phyloP scores from a whole-genome alignment of 1,140 invertebrate genomes.

The Harpegnathos saltator region DNA sequence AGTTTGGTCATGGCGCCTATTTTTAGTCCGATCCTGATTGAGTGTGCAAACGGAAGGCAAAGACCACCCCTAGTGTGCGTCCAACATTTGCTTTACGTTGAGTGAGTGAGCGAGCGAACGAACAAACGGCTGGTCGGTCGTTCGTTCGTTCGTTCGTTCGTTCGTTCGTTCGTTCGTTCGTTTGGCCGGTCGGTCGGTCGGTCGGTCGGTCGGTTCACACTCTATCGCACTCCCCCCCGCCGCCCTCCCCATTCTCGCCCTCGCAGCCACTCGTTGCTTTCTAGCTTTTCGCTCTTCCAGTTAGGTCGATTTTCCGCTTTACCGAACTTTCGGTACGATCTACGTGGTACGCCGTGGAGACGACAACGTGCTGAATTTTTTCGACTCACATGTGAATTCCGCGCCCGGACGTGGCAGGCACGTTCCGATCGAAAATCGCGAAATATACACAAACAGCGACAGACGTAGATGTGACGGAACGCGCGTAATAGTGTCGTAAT shows the following conservation, averaged over 20 bases:
- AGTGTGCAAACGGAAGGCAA: constrained; percentile 46
- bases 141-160: neutral
- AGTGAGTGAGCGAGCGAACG: too few species aligned
- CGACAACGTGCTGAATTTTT: neutral
- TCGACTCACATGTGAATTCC: neutral
- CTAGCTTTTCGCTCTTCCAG: constrained; percentile 40
- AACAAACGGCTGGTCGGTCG: too few species aligned
- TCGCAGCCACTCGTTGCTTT: neutral
- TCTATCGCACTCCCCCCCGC: constrained; percentile 11
- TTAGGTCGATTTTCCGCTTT: constrained; percentile 47
- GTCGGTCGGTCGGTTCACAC: constrained; percentile 22
- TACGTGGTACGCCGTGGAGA: neutral
- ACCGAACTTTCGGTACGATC: constrained; percentile 17
- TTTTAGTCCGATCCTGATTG: constrained; percentile 56
- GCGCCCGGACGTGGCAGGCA: neutral
- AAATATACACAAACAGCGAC: neutral
- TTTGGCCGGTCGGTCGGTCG: too few species aligned
- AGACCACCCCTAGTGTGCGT: constrained; percentile 43
- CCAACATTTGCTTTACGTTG: constrained; percentile 41
- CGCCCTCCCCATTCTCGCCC: neutral
- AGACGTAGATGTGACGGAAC: neutral
- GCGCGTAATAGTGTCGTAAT: constrained; percentile 23
- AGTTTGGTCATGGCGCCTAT: constrained; percentile 44
- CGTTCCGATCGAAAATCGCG: neutral
- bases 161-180: neutral